These are phyloP conservation scores for Argopecten irradians DNA, from an alignment of 1,140 invertebrate genomes.

Conservation along the genomic window DNA sequence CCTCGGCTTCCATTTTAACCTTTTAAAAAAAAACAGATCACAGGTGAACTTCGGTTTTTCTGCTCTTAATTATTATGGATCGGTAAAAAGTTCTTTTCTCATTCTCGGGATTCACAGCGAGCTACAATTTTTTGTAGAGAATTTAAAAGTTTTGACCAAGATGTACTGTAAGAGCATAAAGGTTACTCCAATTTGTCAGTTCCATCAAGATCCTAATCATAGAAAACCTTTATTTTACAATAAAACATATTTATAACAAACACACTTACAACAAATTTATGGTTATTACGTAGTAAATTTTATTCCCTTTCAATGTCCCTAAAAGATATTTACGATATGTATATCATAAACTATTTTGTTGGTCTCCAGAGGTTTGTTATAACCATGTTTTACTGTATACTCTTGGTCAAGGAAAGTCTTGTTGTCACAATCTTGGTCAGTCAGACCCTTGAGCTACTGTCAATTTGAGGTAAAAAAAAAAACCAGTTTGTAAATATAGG, in stretches of 20 bases:
- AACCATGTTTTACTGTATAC: no score
- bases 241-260: no score
- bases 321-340: no score
- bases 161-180: background rate
- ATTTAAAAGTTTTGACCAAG: background rate
- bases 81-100: background rate
- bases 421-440: background rate
- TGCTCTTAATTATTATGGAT: background rate
- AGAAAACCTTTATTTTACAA: background rate
- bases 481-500: no score
- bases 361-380: no score
- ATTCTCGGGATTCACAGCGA: background rate
- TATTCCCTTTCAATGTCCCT: no score
- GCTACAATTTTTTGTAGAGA: background rate
- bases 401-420: background rate
- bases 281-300: no score
- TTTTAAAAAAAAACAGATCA: background rate
- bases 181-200: constrained; percentile 1
- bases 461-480: no score
- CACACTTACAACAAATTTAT: no score
- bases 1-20: background rate
- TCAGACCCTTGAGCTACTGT: background rate
- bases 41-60: background rate
- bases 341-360: no score
- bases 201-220: background rate